phyloP scores from a whole-genome alignment of 2,113 vertebrate species.

The Sebastes fasciatus region DNA sequence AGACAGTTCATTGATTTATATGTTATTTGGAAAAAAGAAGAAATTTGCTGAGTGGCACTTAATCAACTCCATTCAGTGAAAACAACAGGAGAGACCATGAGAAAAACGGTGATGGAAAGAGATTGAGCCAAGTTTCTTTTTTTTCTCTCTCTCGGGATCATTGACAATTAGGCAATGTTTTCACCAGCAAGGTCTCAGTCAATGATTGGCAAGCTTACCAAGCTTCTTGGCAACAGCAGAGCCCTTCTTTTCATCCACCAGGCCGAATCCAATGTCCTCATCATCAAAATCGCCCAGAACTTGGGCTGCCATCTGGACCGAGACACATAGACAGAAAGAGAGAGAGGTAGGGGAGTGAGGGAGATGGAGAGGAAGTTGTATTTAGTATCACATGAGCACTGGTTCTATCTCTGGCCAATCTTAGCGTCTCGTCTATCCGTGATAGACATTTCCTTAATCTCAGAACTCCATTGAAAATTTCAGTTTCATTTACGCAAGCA shows the following conservation, averaged over 20 bases:
- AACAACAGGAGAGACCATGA: not conserved
- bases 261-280: constrained; percentile 91
- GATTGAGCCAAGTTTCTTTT: not conserved
- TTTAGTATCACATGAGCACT: not conserved
- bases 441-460: constrained; percentile 17
- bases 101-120: constrained; percentile 3
- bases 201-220: constrained; percentile 79
- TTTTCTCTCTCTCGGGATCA: not conserved
- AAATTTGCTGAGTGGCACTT: not conserved
- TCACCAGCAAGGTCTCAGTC: not conserved
- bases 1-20: not conserved
- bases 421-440: not conserved
- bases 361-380: not conserved
- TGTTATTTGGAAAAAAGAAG: not conserved
- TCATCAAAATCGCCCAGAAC: constrained; percentile 91
- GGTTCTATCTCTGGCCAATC: not conserved
- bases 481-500: constrained; percentile 29
- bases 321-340: not conserved
- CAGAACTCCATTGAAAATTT: constrained; percentile 40
- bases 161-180: not conserved
- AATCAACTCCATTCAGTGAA: not conserved
- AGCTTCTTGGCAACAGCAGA: constrained; percentile 89
- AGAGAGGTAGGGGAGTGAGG: not conserved
- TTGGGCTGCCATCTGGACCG: constrained; percentile 90
- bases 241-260: constrained; percentile 91